Percentiles rank a stretch among this genome's conserved stretches.
phyloP scores from a whole-genome alignment of 2,113 vertebrate species.

The Cryptotis parvus region DNA sequence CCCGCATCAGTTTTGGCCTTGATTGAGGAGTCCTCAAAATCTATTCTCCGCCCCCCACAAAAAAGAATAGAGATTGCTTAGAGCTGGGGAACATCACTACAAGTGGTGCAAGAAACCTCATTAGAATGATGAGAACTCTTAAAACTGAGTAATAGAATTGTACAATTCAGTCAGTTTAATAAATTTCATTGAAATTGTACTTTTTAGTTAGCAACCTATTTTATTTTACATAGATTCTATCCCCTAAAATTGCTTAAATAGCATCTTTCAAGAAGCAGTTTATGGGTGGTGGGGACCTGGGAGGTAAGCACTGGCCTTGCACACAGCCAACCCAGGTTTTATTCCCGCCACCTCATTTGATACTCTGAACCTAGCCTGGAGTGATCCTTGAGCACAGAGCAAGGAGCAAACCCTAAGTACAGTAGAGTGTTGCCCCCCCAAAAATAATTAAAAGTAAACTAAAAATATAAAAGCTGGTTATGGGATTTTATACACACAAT shows the following conservation, averaged over 20 bases:
- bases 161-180: conserved; percentile 26
- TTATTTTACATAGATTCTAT: conserved; percentile 40
- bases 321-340: too few relatives aligned
- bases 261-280: conserved; percentile 48
- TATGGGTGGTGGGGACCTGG: background rate
- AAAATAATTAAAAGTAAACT: too few relatives aligned
- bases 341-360: too few relatives aligned
- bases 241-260: conserved; percentile 27
- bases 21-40: background rate
- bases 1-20: accelerated
- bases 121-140: background rate
- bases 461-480: too few relatives aligned
- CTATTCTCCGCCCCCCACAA: background rate
- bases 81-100: background rate
- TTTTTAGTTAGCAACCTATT: conserved; percentile 43
- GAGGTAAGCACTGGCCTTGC: too few relatives aligned
- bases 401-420: too few relatives aligned
- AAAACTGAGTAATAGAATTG: background rate
- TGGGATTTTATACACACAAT: background rate
- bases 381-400: too few relatives aligned
- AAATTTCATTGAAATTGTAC: conserved; percentile 25
- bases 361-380: too few relatives aligned
- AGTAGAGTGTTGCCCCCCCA: too few relatives aligned
- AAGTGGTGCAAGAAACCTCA: background rate
- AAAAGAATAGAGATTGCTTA: background rate